Percentiles rank a stretch among this genome's conserved stretches.
phyloP scores from a whole-genome alignment of 2,797 vertebrate genomes.

The Sparus aurata region DNA sequence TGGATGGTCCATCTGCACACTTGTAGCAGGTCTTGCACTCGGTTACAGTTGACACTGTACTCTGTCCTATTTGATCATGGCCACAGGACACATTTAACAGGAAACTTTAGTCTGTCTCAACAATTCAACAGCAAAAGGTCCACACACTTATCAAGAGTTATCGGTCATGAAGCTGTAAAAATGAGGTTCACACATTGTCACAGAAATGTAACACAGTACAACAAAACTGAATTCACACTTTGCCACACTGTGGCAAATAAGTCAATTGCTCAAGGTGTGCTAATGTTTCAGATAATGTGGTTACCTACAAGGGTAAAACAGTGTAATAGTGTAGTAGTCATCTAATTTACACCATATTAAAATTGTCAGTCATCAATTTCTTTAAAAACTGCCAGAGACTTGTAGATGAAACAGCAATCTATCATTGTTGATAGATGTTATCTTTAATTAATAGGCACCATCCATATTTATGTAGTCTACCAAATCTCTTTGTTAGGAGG shows the following conservation, averaged over 20 bases:
- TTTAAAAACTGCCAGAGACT: background rate
- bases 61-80: constrained; percentile 29
- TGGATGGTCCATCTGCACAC: constrained; percentile 2
- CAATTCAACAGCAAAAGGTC: constrained; percentile 46
- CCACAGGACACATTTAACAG: constrained; percentile 40
- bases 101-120: constrained; percentile 46
- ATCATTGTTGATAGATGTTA: background rate
- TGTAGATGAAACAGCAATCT: background rate
- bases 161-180: constrained; percentile 20
- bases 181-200: constrained; percentile 50
- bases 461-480: background rate
- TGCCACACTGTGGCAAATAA: background rate
- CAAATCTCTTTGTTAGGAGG: background rate
- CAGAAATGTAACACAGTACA: constrained; percentile 37
- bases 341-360: background rate
- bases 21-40: background rate
- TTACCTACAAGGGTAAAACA: background rate
- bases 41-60: background rate
- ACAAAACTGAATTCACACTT: constrained; percentile 1
- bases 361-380: background rate
- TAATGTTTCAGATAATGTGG: background rate
- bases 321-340: background rate
- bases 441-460: background rate
- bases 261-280: background rate
- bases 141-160: constrained; percentile 30